phyloP scores from a whole-genome alignment of 2,888 invertebrate genomes.

The Brenthis ino region DNA sequence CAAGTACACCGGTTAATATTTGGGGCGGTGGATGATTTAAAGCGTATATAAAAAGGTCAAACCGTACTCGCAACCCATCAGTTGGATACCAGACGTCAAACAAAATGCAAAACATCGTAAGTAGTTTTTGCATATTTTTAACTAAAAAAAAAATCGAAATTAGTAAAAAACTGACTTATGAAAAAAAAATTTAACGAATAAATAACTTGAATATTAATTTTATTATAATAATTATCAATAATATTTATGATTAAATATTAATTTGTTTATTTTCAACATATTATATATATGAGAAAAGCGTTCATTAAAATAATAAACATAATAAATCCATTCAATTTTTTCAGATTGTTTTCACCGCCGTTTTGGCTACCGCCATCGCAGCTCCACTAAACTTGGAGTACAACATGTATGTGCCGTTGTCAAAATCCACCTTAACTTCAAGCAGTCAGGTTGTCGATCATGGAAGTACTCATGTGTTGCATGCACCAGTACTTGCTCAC shows the following conservation, averaged over 20 bases:
- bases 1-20: conserved; percentile 54
- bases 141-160: not conserved
- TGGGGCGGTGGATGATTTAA: conserved; percentile 53
- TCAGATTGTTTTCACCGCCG: conserved; percentile 53
- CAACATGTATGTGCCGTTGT: conserved; percentile 47
- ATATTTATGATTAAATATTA: too few relatives aligned
- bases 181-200: too few relatives aligned
- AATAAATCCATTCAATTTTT: conserved; percentile 18
- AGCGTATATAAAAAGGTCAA: conserved; percentile 60
- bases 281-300: not conserved
- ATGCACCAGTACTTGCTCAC: conserved; percentile 48
- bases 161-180: too few relatives aligned
- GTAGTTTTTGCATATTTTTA: conserved; percentile 31
- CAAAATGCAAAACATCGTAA: conserved; percentile 63
- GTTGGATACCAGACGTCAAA: conserved; percentile 51
- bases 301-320: not conserved
- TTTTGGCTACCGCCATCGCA: conserved; percentile 55
- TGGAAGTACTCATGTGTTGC: conserved; percentile 46
- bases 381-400: conserved; percentile 44
- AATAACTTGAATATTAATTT: too few relatives aligned
- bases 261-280: not conserved
- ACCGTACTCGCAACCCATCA: conserved; percentile 52
- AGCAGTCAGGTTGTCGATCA: conserved; percentile 50
- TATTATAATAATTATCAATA: too few relatives aligned
- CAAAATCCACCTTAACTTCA: conserved; percentile 53